These are phyloP conservation scores for Trichonephila clavata DNA, from an alignment of 1,140 invertebrate genomes.

Conservation along the genomic window DNA sequence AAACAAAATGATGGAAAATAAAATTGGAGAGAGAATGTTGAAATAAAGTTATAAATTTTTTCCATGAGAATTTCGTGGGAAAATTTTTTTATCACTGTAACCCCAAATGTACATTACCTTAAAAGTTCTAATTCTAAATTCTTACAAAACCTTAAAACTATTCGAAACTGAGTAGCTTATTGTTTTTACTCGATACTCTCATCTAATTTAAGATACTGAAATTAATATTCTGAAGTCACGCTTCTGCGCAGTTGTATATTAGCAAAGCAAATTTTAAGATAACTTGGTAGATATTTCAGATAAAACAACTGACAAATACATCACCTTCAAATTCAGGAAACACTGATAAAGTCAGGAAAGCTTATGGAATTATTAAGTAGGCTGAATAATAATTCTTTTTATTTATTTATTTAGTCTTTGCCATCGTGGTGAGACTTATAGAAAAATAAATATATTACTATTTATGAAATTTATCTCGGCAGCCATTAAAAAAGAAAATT, in stretches of 20 bases:
- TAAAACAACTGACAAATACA: not conserved
- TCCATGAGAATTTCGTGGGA: too few relatives aligned
- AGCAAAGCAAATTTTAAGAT: not conserved
- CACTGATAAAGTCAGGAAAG: not conserved
- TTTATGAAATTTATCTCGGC: not conserved
- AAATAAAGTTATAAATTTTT: too few relatives aligned
- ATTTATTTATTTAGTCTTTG: not conserved
- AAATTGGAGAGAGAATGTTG: too few relatives aligned
- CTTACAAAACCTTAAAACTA: too few relatives aligned
- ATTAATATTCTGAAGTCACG: not conserved
- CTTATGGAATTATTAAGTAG: slow-evolving; percentile 2
- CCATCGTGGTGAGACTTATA: not conserved
- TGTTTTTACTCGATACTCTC: not conserved
- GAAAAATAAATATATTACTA: not conserved
- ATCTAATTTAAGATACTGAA: not conserved
- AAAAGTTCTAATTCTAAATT: too few relatives aligned
- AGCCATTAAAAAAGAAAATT: not conserved
- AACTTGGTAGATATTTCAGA: not conserved
- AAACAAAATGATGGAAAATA: too few relatives aligned
- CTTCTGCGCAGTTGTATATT: not conserved
- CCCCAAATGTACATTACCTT: too few relatives aligned
- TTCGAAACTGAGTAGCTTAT: not conserved
- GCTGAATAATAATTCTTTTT: not conserved
- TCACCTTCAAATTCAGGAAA: not conserved
- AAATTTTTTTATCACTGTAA: too few relatives aligned